Percentiles rank a stretch among this genome's conserved stretches.
Evolutionary conservation across 2,797 vertebrate genomes (phyloP).

Genomic region (Gallirallus australis): DNA sequence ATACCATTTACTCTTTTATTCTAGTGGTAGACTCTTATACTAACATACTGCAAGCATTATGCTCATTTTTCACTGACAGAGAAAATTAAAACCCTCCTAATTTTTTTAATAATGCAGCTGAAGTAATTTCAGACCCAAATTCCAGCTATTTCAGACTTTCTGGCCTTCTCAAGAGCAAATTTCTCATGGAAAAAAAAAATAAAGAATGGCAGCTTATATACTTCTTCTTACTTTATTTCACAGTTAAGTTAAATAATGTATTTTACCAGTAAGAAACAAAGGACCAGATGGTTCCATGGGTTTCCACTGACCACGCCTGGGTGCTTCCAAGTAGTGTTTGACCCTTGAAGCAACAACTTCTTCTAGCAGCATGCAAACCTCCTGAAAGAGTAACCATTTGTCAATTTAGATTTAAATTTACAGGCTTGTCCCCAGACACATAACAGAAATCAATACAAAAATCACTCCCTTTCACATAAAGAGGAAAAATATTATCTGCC

Average conservation of each 20-base stretch:
- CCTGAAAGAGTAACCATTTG: slow-evolving; percentile 79
- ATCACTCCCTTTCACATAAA: background rate
- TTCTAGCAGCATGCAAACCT: slow-evolving; percentile 85
- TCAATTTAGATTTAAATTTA: background rate
- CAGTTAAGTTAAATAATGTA: background rate
- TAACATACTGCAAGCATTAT: background rate
- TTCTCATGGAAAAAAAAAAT: background rate
- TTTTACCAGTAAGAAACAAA: slow-evolving; percentile 86
- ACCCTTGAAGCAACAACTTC: slow-evolving; percentile 88
- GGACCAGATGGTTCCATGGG: slow-evolving; percentile 80
- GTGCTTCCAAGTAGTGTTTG: slow-evolving; percentile 81
- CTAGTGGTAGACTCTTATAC: background rate
- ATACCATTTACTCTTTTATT: background rate
- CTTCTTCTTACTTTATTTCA: background rate
- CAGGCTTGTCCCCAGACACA: background rate
- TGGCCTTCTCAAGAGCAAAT: background rate
- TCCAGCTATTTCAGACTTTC: background rate
- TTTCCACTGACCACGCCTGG: slow-evolving; percentile 79
- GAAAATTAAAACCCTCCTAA: background rate
- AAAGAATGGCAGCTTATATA: background rate
- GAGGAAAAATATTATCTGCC: background rate
- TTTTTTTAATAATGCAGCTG: background rate
- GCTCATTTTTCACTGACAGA: background rate
- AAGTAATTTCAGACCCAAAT: background rate
- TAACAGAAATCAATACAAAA: background rate